Evolutionary conservation across 2,113 vertebrate genomes (phyloP).

Genomic region (Nothoprocta perdicaria): DNA sequence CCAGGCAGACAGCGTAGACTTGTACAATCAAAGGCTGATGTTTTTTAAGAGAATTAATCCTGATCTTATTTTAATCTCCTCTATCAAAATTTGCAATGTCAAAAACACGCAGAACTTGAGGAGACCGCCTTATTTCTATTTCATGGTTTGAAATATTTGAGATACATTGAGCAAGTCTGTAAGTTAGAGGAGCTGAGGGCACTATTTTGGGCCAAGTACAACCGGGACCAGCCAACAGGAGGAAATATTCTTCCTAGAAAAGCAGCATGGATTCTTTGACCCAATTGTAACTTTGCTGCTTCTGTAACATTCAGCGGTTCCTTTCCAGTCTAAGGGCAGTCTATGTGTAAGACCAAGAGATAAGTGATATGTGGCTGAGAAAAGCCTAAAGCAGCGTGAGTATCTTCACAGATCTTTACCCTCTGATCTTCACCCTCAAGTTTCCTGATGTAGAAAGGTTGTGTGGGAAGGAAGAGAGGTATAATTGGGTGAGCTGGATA

Average conservation of each 20-base stretch:
- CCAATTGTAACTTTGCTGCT: not conserved
- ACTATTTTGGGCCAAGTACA: not conserved
- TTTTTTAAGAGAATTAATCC: not conserved
- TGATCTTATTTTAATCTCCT: not conserved
- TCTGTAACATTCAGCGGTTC: not conserved
- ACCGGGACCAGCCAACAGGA: not conserved
- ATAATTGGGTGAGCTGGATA: not conserved
- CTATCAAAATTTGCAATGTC: not conserved
- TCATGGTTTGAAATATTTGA: not conserved
- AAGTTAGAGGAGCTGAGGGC: not conserved
- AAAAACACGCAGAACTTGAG: not conserved
- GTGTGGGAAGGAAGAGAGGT: not conserved
- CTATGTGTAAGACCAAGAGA: not conserved
- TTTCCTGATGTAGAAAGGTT: not conserved
- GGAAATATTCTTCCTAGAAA: not conserved
- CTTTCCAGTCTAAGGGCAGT: not conserved
- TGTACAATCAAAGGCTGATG: not conserved
- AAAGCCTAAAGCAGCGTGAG: not conserved
- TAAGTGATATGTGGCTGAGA: not conserved
- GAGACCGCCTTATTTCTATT: not conserved
- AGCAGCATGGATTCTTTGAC: not conserved
- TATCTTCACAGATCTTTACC: not conserved
- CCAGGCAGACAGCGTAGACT: not conserved
- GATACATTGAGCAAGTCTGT: not conserved
- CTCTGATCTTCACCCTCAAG: not conserved